Evolutionary conservation across 2,888 invertebrate species (phyloP).

Genomic region (Aleiodes testaceus): DNA sequence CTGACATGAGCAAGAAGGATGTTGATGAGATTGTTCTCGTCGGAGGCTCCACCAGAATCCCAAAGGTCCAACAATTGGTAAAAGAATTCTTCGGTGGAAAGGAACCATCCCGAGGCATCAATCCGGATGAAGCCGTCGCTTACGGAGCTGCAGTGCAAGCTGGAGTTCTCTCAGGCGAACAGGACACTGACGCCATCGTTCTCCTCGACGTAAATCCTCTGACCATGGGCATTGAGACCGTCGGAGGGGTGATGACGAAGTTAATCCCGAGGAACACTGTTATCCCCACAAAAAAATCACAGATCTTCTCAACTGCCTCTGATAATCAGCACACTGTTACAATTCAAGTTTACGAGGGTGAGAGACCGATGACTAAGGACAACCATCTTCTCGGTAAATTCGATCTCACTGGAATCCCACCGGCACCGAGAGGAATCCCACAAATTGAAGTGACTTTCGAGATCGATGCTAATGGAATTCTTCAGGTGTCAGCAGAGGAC

Average conservation of each 20-base stretch:
- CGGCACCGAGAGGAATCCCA: slow-evolving; percentile 93
- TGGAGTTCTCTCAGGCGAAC: slow-evolving; percentile 97
- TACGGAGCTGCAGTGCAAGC: slow-evolving; percentile 99
- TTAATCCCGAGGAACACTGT: slow-evolving; percentile 98
- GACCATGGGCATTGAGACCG: slow-evolving; percentile 99
- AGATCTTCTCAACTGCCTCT: slow-evolving; percentile 99
- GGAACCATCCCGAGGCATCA: slow-evolving; percentile 98
- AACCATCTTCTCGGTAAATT: slow-evolving; percentile 99
- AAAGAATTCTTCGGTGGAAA: slow-evolving; percentile 98
- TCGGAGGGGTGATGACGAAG: slow-evolving; percentile 99
- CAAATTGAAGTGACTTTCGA: slow-evolving; percentile 97
- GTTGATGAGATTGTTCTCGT: slow-evolving; percentile 99
- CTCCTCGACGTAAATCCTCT: slow-evolving; percentile 98
- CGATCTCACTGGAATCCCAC: slow-evolving; percentile 97
- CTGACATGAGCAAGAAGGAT: slow-evolving; percentile 99
- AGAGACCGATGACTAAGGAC: slow-evolving; percentile 99
- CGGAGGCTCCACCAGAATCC: slow-evolving; percentile 99
- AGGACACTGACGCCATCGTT: slow-evolving; percentile 96
- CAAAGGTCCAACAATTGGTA: slow-evolving; percentile 95
- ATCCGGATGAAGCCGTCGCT: slow-evolving; percentile 99
- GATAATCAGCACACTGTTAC: slow-evolving; percentile 99
- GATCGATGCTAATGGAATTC: slow-evolving; percentile 94
- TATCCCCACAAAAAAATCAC: slow-evolving; percentile 99
- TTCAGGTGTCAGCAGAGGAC: slow-evolving; percentile 98
- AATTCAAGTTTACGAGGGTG: slow-evolving; percentile 97